Evolutionary conservation across 2,888 invertebrate species (phyloP), one percentile per base, ranked within the genome.

Genomic region (Lithodes maja): DNA sequence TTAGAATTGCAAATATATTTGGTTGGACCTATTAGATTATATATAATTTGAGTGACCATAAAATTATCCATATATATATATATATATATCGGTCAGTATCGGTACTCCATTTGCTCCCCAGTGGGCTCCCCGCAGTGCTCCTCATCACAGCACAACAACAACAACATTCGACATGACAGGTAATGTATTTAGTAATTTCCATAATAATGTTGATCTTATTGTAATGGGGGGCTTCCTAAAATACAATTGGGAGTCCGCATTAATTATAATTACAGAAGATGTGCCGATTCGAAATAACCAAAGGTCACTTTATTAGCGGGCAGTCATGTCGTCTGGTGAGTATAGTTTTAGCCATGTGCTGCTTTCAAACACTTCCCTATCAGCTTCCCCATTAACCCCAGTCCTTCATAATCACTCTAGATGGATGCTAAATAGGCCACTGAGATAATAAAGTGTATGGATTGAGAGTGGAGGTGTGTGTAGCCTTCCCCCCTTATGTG

Each of bases 311-410:
- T n/a, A 5, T 5, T n/a, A 17, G 71, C 7, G 50, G 81, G 81
- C 68, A n/a, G 49, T 81, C 80, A 80, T 80, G 80, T 80, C 80
- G 68, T 68, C 81, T 82, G 81, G 81, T 82, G 81, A 55, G 81
- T 82, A 15, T 15, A 49, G 50, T n/a, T 7, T 15, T n/a, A 33
- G 12, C 80, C 80, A 82, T 82, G 81, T 82, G 81, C 68, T 82
- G 61, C 33, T 49, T 55, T 15, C 50, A 68, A 17, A 17, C 2
- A n/a, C 3, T 7, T 61, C 61, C 5, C 61, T 61, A 7, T 12
- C 12, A 12, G 12, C 12, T 5, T 7, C 61, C 61, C 12, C 5
- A 61, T 61, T 61, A 61, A 61, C 61, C 61, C 61, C 12, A 12
- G 61, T 5, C 12, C 5, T 0, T 7, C 61, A 61, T 12, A 0